Base-by-base conservation (phyloP, 2,888 invertebrate genomes). In the Andrena praecox region DNA sequence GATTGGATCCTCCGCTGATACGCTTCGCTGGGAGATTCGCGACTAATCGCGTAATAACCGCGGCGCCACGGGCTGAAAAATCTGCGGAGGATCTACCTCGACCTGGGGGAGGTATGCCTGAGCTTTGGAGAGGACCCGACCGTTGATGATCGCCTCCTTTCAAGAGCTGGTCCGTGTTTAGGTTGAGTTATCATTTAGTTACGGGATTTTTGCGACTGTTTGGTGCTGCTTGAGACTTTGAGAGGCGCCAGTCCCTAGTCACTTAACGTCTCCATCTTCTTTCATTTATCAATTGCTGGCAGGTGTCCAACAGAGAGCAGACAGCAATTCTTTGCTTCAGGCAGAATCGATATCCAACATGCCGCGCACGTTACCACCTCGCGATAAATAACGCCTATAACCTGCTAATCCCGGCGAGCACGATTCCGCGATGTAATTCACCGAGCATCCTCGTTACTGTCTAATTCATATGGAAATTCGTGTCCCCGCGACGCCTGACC, bases 381-480 rank as follows among this genome's bases (percentile, higher is more conserved):
- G 48, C 27, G 70, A 66, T 66, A 67, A 78, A 77, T 35, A 24
- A 77, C 70, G 33, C 64, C 78, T 33, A 60, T 52, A 12, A 20
- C 1, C 31, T 60, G 48, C 56, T 42, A 76, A 59, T 59, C 33
- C 24, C 27, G 52, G 29, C 0, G 50, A 27, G 24, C 48, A 27
- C 35, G 63, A 67, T 50, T 80, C 27, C 50, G 2, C 10, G 20
- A 7, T 31, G 52, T 71, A 71, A 81, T 72, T 73, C 54, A 66
- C n/a, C 31, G 10, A 10, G 6, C 20, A 31, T 63, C 62, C 56
- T 67, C 66, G 20, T 50, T 27, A n/a, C 52, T 59, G 71, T 81
- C 75, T 20, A 68, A 76, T 81, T 82, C 63, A 10, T 42, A 72
- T 81, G 76, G 50, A 76, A 68, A 80, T 68, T 1, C 27, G n/a